Conservation (phyloP, 2,113 vertebrate species). For the Falco punctatus region DNA sequence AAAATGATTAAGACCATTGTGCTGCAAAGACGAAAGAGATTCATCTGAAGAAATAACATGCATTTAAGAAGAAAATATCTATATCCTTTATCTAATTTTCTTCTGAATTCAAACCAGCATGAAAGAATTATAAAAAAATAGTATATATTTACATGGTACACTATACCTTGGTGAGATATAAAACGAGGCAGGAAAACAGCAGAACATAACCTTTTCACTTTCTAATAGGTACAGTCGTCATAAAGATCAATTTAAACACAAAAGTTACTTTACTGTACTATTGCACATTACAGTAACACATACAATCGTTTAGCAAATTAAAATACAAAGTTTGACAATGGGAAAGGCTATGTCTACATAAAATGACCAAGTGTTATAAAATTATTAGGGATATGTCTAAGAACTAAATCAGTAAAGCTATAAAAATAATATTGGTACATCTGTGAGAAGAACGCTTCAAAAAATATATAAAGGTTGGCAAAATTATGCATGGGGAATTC, state of each 20-base stretch:
- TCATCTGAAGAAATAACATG: conserved; percentile 65
- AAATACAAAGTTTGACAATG: conserved; percentile 62
- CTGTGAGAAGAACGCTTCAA: conserved; percentile 42
- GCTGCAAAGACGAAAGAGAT: conserved; percentile 67
- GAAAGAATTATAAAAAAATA: conserved; percentile 77
- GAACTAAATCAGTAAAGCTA: conserved; percentile 73
- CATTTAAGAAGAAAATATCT: conserved; percentile 74
- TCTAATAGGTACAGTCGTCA: not conserved
- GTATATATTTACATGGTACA: conserved; percentile 84
- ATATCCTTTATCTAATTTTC: conserved; percentile 69
- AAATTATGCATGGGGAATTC: not conserved
- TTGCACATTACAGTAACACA: conserved; percentile 64
- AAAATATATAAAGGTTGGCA: conserved; percentile 56
- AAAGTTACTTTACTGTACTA: conserved; percentile 40
- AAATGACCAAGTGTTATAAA: conserved; percentile 70
- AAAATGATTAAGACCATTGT: conserved; percentile 74
- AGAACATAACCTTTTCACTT: conserved; percentile 16
- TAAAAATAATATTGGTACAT: conserved; percentile 77
- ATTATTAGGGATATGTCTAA: conserved; percentile 45
- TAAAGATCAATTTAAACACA: conserved; percentile 28
- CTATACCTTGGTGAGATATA: conserved; percentile 64
- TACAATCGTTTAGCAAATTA: conserved; percentile 63
- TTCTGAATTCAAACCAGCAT: conserved; percentile 69
- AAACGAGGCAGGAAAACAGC: conserved; percentile 74
- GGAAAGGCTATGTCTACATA: conserved; percentile 65